Evolutionary conservation across 2,113 vertebrate species (phyloP).

Genomic region (Salvelinus sp.): DNA sequence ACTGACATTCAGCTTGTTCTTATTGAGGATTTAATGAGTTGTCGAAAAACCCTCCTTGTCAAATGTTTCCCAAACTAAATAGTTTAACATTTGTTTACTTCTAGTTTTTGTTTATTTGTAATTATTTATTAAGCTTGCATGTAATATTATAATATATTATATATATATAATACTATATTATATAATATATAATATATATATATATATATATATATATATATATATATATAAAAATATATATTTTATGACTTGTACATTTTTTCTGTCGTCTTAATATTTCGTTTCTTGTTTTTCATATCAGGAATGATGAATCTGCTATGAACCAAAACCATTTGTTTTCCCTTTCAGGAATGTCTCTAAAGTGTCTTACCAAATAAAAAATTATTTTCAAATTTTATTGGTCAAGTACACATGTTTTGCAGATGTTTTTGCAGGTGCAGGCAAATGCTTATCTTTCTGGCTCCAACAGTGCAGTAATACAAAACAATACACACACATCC

Average conservation of each 20-base stretch:
- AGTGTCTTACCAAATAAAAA: slow-evolving; percentile 69
- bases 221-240: slow-evolving; percentile 55
- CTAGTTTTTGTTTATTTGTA: slow-evolving; percentile 66
- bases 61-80: slow-evolving; percentile 61
- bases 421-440: neutral
- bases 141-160: no score
- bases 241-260: slow-evolving; percentile 59
- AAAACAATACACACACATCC: no score
- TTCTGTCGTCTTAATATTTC: slow-evolving; percentile 64
- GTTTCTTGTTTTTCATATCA: slow-evolving; percentile 39
- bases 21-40: neutral
- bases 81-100: slow-evolving; percentile 69
- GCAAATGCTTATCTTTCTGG: no score
- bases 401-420: neutral
- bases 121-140: slow-evolving; percentile 79
- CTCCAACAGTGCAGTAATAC: no score
- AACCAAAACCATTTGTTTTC: slow-evolving; percentile 70
- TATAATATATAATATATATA: no score
- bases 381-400: neutral
- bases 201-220: no score
- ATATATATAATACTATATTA: slow-evolving; percentile 49
- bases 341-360: slow-evolving; percentile 60
- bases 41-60: slow-evolving; percentile 28
- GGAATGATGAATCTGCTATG: slow-evolving; percentile 64
- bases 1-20: slow-evolving; percentile 37